These are phyloP conservation scores for Alethe diademata DNA, from an alignment of 2,113 vertebrate genomes.

Conservation along the genomic window DNA sequence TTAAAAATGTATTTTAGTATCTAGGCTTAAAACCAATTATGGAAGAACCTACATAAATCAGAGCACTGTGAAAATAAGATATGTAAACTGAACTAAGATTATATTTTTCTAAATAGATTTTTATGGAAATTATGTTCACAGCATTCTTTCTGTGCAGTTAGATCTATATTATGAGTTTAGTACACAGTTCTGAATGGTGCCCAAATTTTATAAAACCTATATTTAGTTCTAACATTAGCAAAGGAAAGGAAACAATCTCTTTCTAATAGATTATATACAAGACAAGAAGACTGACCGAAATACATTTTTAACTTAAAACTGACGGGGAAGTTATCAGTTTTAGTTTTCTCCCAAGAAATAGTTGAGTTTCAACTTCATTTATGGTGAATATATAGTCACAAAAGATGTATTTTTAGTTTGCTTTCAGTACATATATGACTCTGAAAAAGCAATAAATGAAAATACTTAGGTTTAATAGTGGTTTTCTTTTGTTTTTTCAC, in stretches of 20 bases:
- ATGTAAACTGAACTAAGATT: neutral
- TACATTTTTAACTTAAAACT: neutral
- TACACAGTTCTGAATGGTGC: neutral
- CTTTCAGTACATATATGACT: neutral
- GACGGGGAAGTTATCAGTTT: neutral
- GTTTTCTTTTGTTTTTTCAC: neutral
- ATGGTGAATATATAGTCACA: neutral
- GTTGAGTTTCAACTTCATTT: neutral
- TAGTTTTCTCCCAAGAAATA: neutral
- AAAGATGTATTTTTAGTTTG: neutral
- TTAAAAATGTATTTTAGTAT: constrained; percentile 45
- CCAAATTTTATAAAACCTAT: neutral
- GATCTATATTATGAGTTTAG: neutral
- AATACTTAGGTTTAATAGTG: neutral
- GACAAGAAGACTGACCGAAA: neutral
- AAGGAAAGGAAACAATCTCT: neutral
- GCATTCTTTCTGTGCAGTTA: neutral
- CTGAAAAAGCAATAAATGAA: neutral
- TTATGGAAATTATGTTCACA: neutral
- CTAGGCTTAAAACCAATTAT: neutral
- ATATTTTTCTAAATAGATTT: neutral
- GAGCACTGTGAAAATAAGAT: neutral
- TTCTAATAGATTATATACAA: neutral
- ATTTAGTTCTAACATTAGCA: neutral
- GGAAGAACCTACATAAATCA: neutral